Conservation (phyloP, 2,797 vertebrate species). For the Lepilemur septentrionalis region DNA sequence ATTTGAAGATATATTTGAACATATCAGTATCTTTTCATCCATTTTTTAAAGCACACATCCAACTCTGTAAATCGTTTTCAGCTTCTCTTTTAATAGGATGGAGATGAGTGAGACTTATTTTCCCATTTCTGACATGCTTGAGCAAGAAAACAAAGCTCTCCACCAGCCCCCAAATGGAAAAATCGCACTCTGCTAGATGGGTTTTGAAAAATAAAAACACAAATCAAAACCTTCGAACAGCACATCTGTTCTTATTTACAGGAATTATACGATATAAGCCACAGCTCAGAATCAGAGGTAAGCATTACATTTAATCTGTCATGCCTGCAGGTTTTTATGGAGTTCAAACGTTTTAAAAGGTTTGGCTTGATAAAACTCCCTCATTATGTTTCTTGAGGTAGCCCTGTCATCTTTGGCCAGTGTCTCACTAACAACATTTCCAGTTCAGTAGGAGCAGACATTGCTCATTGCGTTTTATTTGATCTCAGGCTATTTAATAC, state of each 20-base stretch:
- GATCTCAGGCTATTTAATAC: conserved; percentile 63
- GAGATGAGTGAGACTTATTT: conserved; percentile 37
- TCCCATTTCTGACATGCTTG: conserved; percentile 53
- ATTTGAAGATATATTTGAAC: background rate
- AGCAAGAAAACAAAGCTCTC: conserved; percentile 63
- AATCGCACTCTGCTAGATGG: conserved; percentile 44
- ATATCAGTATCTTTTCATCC: background rate
- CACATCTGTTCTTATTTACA: conserved; percentile 82
- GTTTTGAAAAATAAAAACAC: conserved; percentile 75
- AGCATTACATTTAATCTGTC: conserved; percentile 62
- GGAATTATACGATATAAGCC: conserved; percentile 53
- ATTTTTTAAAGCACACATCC: background rate
- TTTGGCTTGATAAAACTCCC: conserved; percentile 59
- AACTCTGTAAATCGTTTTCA: background rate
- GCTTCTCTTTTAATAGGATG: background rate
- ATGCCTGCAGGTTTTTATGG: conserved; percentile 57
- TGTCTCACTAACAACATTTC: conserved; percentile 48
- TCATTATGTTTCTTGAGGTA: conserved; percentile 54
- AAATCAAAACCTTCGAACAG: conserved; percentile 72
- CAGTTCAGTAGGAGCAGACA: conserved; percentile 47
- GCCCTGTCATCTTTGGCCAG: conserved; percentile 1
- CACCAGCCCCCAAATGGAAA: conserved; percentile 50
- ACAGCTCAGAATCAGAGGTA: conserved; percentile 60
- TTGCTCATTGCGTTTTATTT: conserved; percentile 62
- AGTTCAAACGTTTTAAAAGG: conserved; percentile 51